phyloP scores from a whole-genome alignment of 2,888 invertebrate species.

The Nymphalis polychloros region DNA sequence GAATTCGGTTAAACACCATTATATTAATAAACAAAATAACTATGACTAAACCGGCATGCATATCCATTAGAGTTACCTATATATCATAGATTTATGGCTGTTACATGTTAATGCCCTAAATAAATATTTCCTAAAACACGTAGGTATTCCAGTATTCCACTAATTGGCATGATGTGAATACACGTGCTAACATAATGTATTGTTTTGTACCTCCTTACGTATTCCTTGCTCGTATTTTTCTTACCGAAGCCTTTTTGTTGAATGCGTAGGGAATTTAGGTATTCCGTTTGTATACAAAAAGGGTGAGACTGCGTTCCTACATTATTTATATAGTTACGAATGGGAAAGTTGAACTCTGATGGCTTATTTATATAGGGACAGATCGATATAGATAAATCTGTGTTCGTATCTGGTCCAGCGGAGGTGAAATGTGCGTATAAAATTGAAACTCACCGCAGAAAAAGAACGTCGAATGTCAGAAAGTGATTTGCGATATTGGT shows the following conservation, averaged over 20 bases:
- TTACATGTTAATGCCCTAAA: no score
- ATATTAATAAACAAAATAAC: no score
- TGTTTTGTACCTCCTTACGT: constrained; percentile 58
- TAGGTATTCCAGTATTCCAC: constrained; percentile 25
- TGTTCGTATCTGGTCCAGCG: not conserved
- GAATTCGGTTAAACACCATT: no score
- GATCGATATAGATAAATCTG: constrained; percentile 7
- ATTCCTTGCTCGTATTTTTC: constrained; percentile 58
- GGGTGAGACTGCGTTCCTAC: constrained; percentile 36
- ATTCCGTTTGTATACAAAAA: constrained; percentile 39
- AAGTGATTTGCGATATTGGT: no score
- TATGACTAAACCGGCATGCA: no score
- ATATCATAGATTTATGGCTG: no score
- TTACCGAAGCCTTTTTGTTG: constrained; percentile 45
- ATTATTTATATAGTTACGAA: constrained; percentile 41
- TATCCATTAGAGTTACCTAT: no score
- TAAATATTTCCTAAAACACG: constrained; percentile 19
- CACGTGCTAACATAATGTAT: constrained; percentile 48
- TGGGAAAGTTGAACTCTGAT: constrained; percentile 23
- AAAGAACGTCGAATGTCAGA: no score
- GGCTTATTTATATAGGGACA: constrained; percentile 6
- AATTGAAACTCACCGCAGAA: not conserved
- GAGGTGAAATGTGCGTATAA: not conserved
- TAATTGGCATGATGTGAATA: constrained; percentile 30
- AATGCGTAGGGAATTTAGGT: constrained; percentile 41